Base-by-base conservation (phyloP, 2,888 invertebrate species). In the Abscondita cerata region DNA sequence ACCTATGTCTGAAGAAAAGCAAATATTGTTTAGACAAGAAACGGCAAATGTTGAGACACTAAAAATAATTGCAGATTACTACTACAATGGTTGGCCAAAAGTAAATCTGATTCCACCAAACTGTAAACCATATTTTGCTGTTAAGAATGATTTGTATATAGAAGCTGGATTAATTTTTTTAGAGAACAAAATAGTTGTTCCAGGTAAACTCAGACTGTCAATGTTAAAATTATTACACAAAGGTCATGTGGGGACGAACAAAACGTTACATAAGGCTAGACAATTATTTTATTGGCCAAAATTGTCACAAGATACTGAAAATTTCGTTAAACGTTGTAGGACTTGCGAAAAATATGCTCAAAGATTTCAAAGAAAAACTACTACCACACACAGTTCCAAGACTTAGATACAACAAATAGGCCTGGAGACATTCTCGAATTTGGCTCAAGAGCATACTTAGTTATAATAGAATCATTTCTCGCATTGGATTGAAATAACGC, bases 401-500 rank as follows among this genome's bases (percentile, higher is more conserved):
- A 44, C 18, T 44, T 6, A 44, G 44, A 55, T 71, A 61, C 44
- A 68, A 68, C 16, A 68, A 69, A 65, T 38, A 66, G 16, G 68
- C 52, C 34, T 36, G 52, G 53, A 9, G 65, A 70, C 57, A 69
- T 68, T 48, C 50, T 68, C 48, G 64, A 67, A 62, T 62, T 59
- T 52, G 64, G 57, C 15, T 13, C 36, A n/a, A 59, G 41, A 38
- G 2, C 12, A 20, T 70, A 68, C 51, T 53, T 69, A 50, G 62
- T 68, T 9, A 4, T 67, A 6, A 55, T 68, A 33, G 68, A n/a
- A 72, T 58, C 47, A 70, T 51, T 69, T 67, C 50, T 69, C 68
- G 11, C 67, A 69, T 34, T 70, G 68, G 70, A 50, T 70, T 36
- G 65, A 69, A 51, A 19, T 67, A 19, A 11, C 16, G 18, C 19